A percentile compares a stretch with the other conserved stretches of the same genome.
Conservation (phyloP, 2,113 vertebrate genomes). For the Typhlomys cinereus region DNA sequence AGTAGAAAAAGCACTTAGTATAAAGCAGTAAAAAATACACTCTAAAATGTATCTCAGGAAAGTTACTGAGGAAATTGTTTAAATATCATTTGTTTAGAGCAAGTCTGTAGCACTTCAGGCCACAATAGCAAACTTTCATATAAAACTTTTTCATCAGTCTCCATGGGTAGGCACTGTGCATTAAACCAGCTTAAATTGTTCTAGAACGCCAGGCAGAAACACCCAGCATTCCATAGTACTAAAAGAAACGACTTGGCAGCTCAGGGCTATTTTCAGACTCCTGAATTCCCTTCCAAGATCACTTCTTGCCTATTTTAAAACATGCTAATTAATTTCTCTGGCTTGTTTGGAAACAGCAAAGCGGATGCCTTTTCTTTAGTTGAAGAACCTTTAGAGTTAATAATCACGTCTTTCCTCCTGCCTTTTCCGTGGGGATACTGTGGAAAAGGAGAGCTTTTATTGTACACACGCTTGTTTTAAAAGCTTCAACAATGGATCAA, state of each 20-base stretch:
- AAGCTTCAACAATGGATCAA: neutral
- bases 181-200: constrained; percentile 73
- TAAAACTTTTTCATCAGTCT: constrained; percentile 72
- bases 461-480: neutral
- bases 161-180: constrained; percentile 58
- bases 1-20: constrained; percentile 78
- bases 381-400: constrained; percentile 3
- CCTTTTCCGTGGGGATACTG: constrained; percentile 19
- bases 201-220: constrained; percentile 63
- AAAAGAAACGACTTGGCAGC: constrained; percentile 35
- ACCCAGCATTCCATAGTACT: constrained; percentile 18
- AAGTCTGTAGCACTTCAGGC: constrained; percentile 70
- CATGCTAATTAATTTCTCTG: constrained; percentile 56
- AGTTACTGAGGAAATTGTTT: constrained; percentile 78
- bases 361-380: neutral
- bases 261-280: constrained; percentile 14
- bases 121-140: constrained; percentile 71
- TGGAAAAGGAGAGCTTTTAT: neutral
- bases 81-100: constrained; percentile 78
- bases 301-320: constrained; percentile 38
- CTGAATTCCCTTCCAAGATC: constrained; percentile 46
- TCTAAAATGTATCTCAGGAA: constrained; percentile 74
- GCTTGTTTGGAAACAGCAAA: constrained; percentile 24
- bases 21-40: constrained; percentile 79
- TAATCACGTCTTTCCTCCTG: constrained; percentile 47